phyloP scores from a whole-genome alignment of 2,797 vertebrate species.

The Champsocephalus esox region DNA sequence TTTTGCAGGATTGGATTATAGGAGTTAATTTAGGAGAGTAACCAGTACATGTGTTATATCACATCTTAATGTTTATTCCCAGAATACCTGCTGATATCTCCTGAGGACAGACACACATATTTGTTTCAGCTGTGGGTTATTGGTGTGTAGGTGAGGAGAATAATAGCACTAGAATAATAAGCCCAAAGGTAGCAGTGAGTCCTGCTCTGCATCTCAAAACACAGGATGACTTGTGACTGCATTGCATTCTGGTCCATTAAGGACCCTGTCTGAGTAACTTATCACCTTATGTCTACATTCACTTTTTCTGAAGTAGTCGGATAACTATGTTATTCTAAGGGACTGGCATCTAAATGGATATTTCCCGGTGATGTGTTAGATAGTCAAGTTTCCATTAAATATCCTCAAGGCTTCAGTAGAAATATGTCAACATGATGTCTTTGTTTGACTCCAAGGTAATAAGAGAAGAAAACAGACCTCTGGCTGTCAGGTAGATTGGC shows the following conservation, averaged over 20 bases:
- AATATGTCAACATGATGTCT: slow-evolving; percentile 32
- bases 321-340: slow-evolving; percentile 9
- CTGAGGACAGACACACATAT: slow-evolving; percentile 48
- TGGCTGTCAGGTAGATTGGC: slow-evolving; percentile 10
- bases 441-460: slow-evolving; percentile 34
- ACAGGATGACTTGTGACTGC: slow-evolving; percentile 17
- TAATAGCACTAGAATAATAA: slow-evolving; percentile 52
- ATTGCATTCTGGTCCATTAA: slow-evolving; percentile 42
- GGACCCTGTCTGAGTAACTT: slow-evolving; percentile 6
- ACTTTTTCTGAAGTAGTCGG: slow-evolving; percentile 36
- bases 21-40: slow-evolving; percentile 4
- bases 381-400: slow-evolving; percentile 27
- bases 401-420: slow-evolving; percentile 20
- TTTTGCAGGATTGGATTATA: neutral
- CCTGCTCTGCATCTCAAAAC: slow-evolving; percentile 22
- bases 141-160: slow-evolving; percentile 36
- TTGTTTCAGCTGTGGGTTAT: slow-evolving; percentile 49
- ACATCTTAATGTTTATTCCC: slow-evolving; percentile 56
- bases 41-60: neutral
- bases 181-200: slow-evolving; percentile 39
- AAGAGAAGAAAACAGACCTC: slow-evolving; percentile 33
- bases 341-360: slow-evolving; percentile 6
- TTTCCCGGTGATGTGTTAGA: slow-evolving; percentile 24
- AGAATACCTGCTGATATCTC: slow-evolving; percentile 54
- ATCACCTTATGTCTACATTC: slow-evolving; percentile 8